Conservation (phyloP, 2,888 invertebrate species). For the Podabrus alpinus region DNA sequence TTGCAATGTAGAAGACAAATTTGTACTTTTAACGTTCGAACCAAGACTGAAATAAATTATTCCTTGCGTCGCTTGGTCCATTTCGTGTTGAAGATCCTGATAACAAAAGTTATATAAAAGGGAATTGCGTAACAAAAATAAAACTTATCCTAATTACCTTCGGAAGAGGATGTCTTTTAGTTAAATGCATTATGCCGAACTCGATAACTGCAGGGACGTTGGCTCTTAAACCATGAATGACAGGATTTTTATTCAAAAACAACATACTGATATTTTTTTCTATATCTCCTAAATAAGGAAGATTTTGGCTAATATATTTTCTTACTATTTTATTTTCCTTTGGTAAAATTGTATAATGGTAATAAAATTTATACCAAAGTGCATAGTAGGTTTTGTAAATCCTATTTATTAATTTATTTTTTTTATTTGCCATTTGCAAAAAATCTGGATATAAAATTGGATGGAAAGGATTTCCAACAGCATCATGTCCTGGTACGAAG, state of each 20-base stretch:
- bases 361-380: slow-evolving; percentile 39
- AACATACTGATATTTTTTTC: slow-evolving; percentile 46
- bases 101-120: slow-evolving; percentile 7
- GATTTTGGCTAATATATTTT: slow-evolving; percentile 47
- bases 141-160: slow-evolving; percentile 37
- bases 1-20: slow-evolving; percentile 46
- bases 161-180: slow-evolving; percentile 41
- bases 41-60: slow-evolving; percentile 55
- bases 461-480: slow-evolving; percentile 46
- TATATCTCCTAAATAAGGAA: slow-evolving; percentile 46
- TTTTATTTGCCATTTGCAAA: not conserved
- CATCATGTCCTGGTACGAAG: slow-evolving; percentile 39
- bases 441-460: slow-evolving; percentile 48
- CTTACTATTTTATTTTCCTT: slow-evolving; percentile 41
- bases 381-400: slow-evolving; percentile 41
- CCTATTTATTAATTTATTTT: slow-evolving; percentile 17
- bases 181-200: slow-evolving; percentile 44
- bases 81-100: slow-evolving; percentile 48
- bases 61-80: slow-evolving; percentile 50
- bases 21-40: slow-evolving; percentile 50
- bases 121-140: not conserved
- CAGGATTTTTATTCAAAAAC: slow-evolving; percentile 46
- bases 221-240: slow-evolving; percentile 45
- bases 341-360: slow-evolving; percentile 39
- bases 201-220: slow-evolving; percentile 46